These are phyloP conservation scores for Nezara viridula DNA, from an alignment of 2,888 invertebrate species.

Conservation along the genomic window DNA sequence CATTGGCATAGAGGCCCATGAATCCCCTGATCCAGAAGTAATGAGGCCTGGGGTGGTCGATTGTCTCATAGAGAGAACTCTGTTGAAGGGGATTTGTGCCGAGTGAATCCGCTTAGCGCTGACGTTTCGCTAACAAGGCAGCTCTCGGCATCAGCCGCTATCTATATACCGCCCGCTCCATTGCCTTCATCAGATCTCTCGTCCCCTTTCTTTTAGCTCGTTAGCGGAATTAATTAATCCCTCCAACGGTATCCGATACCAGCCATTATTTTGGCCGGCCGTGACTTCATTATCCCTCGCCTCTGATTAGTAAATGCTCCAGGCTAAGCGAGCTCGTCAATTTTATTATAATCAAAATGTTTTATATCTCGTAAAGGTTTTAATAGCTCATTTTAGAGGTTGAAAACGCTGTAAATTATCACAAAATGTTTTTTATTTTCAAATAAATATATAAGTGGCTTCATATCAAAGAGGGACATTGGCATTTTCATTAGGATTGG, in stretches of 20 bases:
- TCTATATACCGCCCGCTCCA: constrained; percentile 42
- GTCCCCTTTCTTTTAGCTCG: constrained; percentile 42
- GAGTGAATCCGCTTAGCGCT: constrained; percentile 52
- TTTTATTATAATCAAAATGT: background rate
- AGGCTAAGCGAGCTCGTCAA: background rate
- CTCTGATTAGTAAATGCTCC: background rate
- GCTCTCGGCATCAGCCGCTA: constrained; percentile 26
- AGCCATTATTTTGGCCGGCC: background rate
- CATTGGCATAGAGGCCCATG: background rate
- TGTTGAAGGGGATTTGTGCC: constrained; percentile 50
- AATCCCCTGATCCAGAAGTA: constrained; percentile 34
- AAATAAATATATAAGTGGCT: too few species aligned
- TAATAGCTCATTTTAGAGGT: background rate
- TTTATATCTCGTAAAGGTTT: background rate
- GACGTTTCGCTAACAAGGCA: constrained; percentile 56
- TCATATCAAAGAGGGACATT: too few species aligned
- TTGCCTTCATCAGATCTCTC: constrained; percentile 4
- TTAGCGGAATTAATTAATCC: constrained; percentile 46
- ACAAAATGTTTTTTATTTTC: too few species aligned
- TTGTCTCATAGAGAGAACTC: constrained; percentile 35
- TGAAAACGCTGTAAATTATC: too few species aligned
- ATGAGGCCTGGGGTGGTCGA: constrained; percentile 22
- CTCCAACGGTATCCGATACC: background rate
- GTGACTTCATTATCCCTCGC: constrained; percentile 11
- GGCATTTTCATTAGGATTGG: too few species aligned